A percentile compares a stretch with the other conserved stretches of the same genome.
phyloP scores from a whole-genome alignment of 2,888 invertebrate species.

The Tenthredo amoena region DNA sequence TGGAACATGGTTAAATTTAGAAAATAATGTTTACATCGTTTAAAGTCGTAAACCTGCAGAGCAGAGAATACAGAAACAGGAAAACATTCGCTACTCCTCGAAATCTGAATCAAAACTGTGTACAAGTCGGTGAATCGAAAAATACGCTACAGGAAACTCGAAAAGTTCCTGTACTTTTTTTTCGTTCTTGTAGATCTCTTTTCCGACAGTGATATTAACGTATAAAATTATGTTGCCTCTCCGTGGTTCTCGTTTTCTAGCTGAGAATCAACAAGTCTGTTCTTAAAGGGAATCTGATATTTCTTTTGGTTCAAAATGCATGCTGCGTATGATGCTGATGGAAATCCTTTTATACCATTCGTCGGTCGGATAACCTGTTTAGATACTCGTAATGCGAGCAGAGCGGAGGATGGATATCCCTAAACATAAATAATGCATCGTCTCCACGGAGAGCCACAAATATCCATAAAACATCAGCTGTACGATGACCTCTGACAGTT shows the following conservation, averaged over 20 bases:
- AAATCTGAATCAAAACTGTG: background rate
- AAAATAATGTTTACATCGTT: conserved; percentile 6
- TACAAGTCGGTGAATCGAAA: background rate
- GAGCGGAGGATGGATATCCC: conserved; percentile 47
- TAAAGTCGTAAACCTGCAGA: background rate
- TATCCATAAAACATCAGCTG: conserved; percentile 69
- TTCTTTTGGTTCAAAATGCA: background rate
- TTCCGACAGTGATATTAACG: background rate
- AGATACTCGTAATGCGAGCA: conserved; percentile 58
- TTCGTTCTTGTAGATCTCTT: too few relatives aligned
- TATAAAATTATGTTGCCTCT: background rate
- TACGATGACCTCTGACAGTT: conserved; percentile 66
- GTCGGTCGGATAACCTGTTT: conserved; percentile 57
- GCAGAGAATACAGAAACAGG: background rate
- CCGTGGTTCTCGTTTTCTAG: background rate
- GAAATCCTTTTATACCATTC: conserved; percentile 45
- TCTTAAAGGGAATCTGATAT: background rate
- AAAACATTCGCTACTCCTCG: background rate
- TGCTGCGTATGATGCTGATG: conserved; percentile 32
- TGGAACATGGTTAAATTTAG: background rate
- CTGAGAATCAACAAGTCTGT: conserved; percentile 7
- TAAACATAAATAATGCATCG: conserved; percentile 70
- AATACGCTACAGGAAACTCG: background rate
- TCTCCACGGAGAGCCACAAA: conserved; percentile 65
- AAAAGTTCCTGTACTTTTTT: too few relatives aligned